Evolutionary conservation across 2,888 invertebrate species (phyloP), one percentile per base, ranked within the genome.

Genomic region (Drosophila dives): DNA sequence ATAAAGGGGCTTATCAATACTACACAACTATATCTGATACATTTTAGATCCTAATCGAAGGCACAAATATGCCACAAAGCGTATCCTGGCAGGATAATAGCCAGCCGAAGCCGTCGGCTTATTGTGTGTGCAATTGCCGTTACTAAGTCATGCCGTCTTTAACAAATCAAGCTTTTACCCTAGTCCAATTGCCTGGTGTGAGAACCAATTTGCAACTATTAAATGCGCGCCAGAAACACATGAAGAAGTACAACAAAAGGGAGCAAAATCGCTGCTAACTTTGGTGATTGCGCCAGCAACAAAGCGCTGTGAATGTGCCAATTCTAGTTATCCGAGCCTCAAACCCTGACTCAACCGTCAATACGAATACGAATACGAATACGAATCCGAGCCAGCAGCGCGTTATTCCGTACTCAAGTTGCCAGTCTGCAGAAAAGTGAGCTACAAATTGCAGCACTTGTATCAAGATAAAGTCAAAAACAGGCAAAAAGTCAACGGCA

Each of bases 201-300:
- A 73, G 81, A 86, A 89, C 78, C 83, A 84, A 84, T 84, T 84
- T 84, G 86, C 78, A 86, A 89, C 83, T 86, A 86, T 89, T 84
- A 89, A 84, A 89, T 72, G 84, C 75, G 81, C 68, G 64, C 81
- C 87, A 83, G 66, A 77, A 89, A 80, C 80, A 83, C 51, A 42
- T 42, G 77, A 77, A 83, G 45, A 66, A 60, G 62, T 53, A 61
- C 64, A 64, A 64, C 55, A 64, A 68, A 65, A 48, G 32, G 63
- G 49, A 78, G 68, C 66, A 68, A 64, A 72, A 75, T 66, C 64
- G 49, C 40, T 71, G 80, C 58, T 29, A 79, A 71, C 67, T 80
- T 71, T 75, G 61, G 70, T 77, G 70, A 77, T 77, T 77, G 65
- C 49, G 58, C 65, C 23, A 54, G 75, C 49, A 75, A 70, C 65